phyloP scores from a whole-genome alignment of 2,888 invertebrate genomes.

The Erebia aethiops region DNA sequence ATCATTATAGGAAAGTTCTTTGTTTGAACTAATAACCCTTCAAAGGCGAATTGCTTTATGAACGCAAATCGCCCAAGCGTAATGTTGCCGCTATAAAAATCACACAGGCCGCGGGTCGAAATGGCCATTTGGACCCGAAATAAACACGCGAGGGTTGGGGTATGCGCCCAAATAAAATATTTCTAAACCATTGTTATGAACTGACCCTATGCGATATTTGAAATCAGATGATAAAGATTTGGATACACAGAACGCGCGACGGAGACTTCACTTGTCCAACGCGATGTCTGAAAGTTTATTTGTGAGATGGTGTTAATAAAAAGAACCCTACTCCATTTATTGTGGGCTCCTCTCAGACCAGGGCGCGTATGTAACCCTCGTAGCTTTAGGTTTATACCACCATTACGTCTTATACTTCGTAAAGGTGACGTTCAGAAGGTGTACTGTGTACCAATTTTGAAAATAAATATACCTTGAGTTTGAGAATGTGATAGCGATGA shows the following conservation, averaged over 20 bases:
- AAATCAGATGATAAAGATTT: conserved; percentile 1
- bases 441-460: no score
- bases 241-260: neutral
- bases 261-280: neutral
- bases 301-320: no score
- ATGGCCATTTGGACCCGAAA: conserved; percentile 34
- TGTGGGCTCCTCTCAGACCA: no score
- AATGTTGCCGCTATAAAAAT: conserved; percentile 36
- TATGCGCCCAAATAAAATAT: conserved; percentile 32
- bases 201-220: conserved; percentile 15
- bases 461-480: no score
- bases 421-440: no score
- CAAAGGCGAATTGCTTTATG: conserved; percentile 5
- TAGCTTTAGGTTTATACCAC: no score
- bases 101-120: conserved; percentile 31
- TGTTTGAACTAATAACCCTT: neutral
- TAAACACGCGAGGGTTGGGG: conserved; percentile 35
- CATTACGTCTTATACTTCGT: no score
- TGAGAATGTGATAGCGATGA: no score
- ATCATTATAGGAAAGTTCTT: neutral
- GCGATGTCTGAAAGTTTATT: no score
- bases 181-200: conserved; percentile 30
- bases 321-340: no score
- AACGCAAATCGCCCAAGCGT: conserved; percentile 12
- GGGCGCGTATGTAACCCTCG: no score